These are phyloP conservation scores for Apistogramma diplotaenia DNA, from an alignment of 2,113 vertebrate genomes.

Conservation along the genomic window DNA sequence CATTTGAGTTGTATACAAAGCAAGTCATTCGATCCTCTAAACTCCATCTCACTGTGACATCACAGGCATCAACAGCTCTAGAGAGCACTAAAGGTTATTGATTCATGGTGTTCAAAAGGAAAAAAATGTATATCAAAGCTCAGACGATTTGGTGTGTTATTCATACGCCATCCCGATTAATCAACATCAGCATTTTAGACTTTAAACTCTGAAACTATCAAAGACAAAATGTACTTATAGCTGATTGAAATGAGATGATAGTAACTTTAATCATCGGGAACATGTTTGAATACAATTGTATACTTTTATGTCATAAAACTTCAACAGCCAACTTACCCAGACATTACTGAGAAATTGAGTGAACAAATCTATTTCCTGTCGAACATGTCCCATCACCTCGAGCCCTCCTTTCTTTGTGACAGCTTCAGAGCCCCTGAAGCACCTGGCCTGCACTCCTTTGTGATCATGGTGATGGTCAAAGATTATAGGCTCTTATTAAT, in stretches of 20 bases:
- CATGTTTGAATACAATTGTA: too few relatives aligned
- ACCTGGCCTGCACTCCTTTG: too few relatives aligned
- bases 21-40: background rate
- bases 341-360: background rate
- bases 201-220: too few relatives aligned
- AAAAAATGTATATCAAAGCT: background rate
- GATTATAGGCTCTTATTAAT: background rate
- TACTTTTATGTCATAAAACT: background rate
- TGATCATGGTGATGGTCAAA: background rate
- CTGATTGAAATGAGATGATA: too few relatives aligned
- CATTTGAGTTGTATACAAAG: background rate
- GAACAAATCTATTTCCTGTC: background rate
- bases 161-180: background rate
- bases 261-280: too few relatives aligned
- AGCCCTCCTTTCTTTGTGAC: fast-evolving
- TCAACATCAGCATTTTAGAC: too few relatives aligned
- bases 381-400: background rate
- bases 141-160: background rate
- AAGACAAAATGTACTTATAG: too few relatives aligned
- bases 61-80: background rate
- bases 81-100: background rate
- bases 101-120: background rate
- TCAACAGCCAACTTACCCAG: background rate
- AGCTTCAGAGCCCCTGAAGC: background rate
- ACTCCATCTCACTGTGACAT: background rate